Percentiles rank a stretch among this genome's conserved stretches.
Conservation (phyloP, 1,140 invertebrate genomes). For the Achatina immaculata region DNA sequence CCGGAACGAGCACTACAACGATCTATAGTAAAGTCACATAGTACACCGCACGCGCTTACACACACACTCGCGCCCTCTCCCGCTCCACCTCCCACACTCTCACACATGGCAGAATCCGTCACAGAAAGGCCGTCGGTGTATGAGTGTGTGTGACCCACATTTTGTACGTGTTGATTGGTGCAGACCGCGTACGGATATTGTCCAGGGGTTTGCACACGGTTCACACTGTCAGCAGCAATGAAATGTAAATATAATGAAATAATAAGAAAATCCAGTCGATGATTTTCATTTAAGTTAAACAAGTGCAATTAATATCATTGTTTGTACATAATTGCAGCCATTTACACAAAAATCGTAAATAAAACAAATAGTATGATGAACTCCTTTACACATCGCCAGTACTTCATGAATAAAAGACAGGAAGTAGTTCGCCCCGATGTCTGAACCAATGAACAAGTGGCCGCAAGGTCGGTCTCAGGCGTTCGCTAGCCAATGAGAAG, state of each 20-base stretch:
- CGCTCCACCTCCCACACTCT: constrained; percentile 53
- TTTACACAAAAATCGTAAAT: no score
- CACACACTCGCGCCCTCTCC: no score
- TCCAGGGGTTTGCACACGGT: not conserved
- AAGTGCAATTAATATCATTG: no score
- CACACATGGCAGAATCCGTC: constrained; percentile 31
- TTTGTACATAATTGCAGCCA: no score
- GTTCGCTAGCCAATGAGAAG: constrained; percentile 48
- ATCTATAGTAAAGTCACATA: constrained; percentile 50
- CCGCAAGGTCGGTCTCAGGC: constrained; percentile 21
- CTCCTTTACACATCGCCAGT: not conserved
- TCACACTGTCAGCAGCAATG: not conserved
- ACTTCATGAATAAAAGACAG: constrained; percentile 34
- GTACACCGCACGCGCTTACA: no score
- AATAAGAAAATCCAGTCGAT: not conserved
- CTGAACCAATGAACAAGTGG: constrained; percentile 16
- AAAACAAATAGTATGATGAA: not conserved
- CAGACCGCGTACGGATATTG: not conserved
- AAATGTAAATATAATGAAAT: not conserved
- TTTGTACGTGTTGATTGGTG: constrained; percentile 2
- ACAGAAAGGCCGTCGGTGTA: constrained; percentile 9
- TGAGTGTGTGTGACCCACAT: constrained; percentile 3
- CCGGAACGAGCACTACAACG: constrained; percentile 42
- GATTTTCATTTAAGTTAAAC: no score
- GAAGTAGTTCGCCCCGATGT: constrained; percentile 3